Percentiles rank a stretch among this genome's conserved stretches.
These are phyloP conservation scores for Drosophila lutescens DNA, from an alignment of 2,888 invertebrate genomes.

Conservation along the genomic window DNA sequence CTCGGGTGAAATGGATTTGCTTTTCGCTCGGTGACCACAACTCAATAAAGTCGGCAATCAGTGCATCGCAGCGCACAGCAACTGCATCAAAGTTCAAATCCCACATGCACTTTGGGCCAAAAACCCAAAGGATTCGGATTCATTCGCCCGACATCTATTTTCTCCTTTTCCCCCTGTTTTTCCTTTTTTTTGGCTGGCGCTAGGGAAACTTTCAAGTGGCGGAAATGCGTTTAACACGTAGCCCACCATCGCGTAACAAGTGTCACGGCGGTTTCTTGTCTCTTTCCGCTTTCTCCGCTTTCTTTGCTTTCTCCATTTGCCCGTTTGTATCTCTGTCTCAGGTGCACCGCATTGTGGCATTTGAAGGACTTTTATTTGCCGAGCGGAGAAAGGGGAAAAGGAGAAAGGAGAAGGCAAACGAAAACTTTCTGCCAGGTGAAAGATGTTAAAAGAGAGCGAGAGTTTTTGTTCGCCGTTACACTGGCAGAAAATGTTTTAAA, in stretches of 20 bases:
- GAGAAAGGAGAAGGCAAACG: constrained; percentile 2
- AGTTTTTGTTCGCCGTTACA: background rate
- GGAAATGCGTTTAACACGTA: constrained; percentile 69
- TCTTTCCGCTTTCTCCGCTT: constrained; percentile 8
- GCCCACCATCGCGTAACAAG: constrained; percentile 60
- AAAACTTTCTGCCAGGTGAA: constrained; percentile 46
- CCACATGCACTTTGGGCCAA: constrained; percentile 56
- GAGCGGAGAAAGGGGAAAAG: constrained; percentile 1
- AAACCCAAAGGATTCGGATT: constrained; percentile 30
- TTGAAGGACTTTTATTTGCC: constrained; percentile 61
- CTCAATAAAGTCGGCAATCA: constrained; percentile 62
- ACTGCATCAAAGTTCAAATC: constrained; percentile 57
- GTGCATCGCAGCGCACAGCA: constrained; percentile 22
- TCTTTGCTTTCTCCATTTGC: constrained; percentile 8
- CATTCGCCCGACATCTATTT: constrained; percentile 13
- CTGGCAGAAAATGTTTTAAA: background rate
- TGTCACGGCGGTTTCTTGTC: constrained; percentile 55
- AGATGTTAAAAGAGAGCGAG: constrained; percentile 10
- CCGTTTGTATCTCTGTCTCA: constrained; percentile 39
- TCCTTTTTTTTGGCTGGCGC: constrained; percentile 12
- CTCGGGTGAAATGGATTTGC: constrained; percentile 4
- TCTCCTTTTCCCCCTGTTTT: background rate
- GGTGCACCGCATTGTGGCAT: constrained; percentile 47
- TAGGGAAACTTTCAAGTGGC: constrained; percentile 56
- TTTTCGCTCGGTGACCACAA: constrained; percentile 18